phyloP scores from a whole-genome alignment of 2,888 invertebrate genomes.

The Agonopterix subpropinquella region DNA sequence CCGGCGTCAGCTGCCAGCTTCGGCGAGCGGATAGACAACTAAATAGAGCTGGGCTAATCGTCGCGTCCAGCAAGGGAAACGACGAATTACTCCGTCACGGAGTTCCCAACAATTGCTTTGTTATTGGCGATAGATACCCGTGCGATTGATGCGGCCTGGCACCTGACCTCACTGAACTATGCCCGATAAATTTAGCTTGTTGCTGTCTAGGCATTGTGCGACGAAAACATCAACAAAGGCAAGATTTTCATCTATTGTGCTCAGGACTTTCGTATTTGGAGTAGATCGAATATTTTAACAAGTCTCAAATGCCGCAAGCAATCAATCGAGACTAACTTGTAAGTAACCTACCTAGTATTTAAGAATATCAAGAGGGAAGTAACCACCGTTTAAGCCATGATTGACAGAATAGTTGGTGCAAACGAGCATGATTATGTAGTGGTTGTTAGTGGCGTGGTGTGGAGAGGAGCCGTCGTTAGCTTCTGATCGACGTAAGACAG shows the following conservation, averaged over 20 bases:
- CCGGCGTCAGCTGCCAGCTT: slow-evolving; percentile 71
- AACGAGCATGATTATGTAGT: slow-evolving; percentile 38
- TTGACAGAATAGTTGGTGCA: slow-evolving; percentile 41
- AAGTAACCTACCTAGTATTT: no score
- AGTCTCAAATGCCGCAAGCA: no score
- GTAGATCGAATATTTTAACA: no score
- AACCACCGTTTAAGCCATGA: slow-evolving; percentile 5
- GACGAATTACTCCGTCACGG: slow-evolving; percentile 70
- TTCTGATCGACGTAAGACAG: slow-evolving; percentile 37
- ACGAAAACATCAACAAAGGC: no score
- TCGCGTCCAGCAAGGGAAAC: slow-evolving; percentile 70
- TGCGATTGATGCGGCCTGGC: slow-evolving; percentile 35
- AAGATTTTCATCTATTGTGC: no score
- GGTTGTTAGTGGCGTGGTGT: slow-evolving; percentile 34
- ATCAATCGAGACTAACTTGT: no score
- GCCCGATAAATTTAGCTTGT: neutral
- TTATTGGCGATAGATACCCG: slow-evolving; percentile 32
- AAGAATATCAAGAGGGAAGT: no score
- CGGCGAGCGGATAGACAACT: slow-evolving; percentile 63
- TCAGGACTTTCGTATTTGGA: no score
- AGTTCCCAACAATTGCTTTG: slow-evolving; percentile 65
- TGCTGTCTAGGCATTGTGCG: no score
- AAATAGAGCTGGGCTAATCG: slow-evolving; percentile 72
- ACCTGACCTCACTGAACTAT: slow-evolving; percentile 26
- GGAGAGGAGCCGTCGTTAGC: slow-evolving; percentile 49